Evolutionary conservation across 2,113 vertebrate genomes (phyloP).

Genomic region (Alethe castanea): DNA sequence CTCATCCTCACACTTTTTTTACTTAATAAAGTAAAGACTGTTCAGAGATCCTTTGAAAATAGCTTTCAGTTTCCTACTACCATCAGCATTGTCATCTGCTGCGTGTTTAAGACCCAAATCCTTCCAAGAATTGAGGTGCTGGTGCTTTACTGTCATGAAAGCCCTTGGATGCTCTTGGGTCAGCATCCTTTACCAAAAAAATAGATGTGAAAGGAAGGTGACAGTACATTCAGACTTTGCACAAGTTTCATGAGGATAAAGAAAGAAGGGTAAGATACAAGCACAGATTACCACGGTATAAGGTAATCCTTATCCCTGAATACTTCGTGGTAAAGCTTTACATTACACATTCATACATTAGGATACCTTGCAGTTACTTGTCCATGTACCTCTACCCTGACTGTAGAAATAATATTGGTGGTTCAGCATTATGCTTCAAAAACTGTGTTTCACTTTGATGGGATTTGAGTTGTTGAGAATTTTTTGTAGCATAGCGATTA

Average conservation of each 20-base stretch:
- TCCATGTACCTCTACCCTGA: not conserved
- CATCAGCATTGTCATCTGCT: not conserved
- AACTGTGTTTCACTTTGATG: not conserved
- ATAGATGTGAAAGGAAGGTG: not conserved
- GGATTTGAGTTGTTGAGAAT: not conserved
- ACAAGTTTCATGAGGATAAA: not conserved
- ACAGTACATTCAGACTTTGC: not conserved
- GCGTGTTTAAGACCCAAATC: fast-evolving
- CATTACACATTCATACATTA: fast-evolving
- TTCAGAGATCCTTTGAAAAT: not conserved
- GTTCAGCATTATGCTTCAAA: not conserved
- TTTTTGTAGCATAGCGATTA: not conserved
- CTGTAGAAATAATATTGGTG: not conserved
- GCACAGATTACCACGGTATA: not conserved
- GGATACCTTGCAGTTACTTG: not conserved
- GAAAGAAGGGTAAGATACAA: not conserved
- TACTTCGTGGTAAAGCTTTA: not conserved
- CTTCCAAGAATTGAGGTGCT: not conserved
- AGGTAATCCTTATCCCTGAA: not conserved
- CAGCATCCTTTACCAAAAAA: not conserved
- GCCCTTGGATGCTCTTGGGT: fast-evolving
- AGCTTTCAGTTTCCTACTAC: not conserved
- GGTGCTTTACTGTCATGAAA: not conserved
- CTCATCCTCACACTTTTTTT: not conserved
- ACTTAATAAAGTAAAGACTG: not conserved